A percentile compares a stretch with the other conserved stretches of the same genome.
Evolutionary conservation across 2,888 invertebrate species (phyloP).

Genomic region (Cataglyphis rosenhaueri): DNA sequence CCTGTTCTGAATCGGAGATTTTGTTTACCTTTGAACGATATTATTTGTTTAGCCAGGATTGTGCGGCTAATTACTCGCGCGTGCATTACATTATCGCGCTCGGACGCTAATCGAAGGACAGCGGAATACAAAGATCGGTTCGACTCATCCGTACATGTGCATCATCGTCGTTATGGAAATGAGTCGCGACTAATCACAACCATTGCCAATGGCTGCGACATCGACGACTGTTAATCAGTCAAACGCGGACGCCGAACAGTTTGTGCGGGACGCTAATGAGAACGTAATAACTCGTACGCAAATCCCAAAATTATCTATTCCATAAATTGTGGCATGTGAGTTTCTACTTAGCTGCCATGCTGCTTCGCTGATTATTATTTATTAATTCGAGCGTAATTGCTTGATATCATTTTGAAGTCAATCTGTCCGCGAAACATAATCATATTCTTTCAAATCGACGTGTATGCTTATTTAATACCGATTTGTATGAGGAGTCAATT

Average conservation of each 20-base stretch:
- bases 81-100: background rate
- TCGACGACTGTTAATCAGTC: constrained; percentile 54
- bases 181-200: constrained; percentile 54
- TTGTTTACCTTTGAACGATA: constrained; percentile 3
- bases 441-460: background rate
- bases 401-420: background rate
- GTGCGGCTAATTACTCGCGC: background rate
- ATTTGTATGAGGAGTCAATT: constrained; percentile 11
- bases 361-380: constrained; percentile 40
- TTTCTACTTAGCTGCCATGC: background rate
- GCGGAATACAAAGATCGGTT: constrained; percentile 20
- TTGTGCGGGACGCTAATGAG: constrained; percentile 48
- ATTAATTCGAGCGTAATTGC: constrained; percentile 10
- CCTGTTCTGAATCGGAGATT: constrained; percentile 9
- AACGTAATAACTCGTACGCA: constrained; percentile 47
- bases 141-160: background rate
- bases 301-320: constrained; percentile 50
- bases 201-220: constrained; percentile 47
- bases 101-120: background rate
- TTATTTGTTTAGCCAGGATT: background rate
- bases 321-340: constrained; percentile 34
- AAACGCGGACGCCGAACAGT: constrained; percentile 29
- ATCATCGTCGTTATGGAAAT: constrained; percentile 54
- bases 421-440: background rate
- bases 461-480: background rate